Base-by-base conservation (phyloP, 2,113 vertebrate species). In the Dromiciops gliroides region DNA sequence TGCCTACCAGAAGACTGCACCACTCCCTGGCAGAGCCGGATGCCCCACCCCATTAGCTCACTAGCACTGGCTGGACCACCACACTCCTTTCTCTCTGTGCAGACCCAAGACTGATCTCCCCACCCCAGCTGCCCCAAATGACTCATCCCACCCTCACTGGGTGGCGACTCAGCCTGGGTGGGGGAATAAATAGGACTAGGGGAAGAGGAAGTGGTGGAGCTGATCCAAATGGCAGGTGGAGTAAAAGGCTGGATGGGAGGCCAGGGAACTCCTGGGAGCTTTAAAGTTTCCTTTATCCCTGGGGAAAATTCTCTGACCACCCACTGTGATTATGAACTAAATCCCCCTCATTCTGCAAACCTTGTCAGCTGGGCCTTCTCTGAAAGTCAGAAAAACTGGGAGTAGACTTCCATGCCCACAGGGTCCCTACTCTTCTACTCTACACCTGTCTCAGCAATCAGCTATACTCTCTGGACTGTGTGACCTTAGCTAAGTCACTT, bases 151-250 rank as follows among this genome's bases (percentile, higher is more conserved):
- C 67, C 67, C 67, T 83, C 67, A 44, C 67, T 83, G 67, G 67
- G 67, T 83, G 67, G 67, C 19, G 37, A 83, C 67, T n/a, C 37
- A 19, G 37, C 67, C 67, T 83, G 67, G 67, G 67, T 83, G 67
- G 67, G 67, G 67, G 67, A 83, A 83, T 83, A 83, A 83, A 83
- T 83, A 83, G 67, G 67, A 83, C 67, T n/a, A 75, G 67, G 67
- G 60, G 37, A 83, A 83, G 4, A 83, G 67, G 67, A 83, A 83
- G 67, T 83, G 37, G 37, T 83, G 67, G 67, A 83, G 67, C n/a
- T 83, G n/a, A 44, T 83, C 67, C 67, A 83, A 83, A 44, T 83
- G 67, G 16, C 67, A 83, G 67, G 67, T 83, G 67, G 67, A 83
- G 37, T 83, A 83, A n/a, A 83, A 83, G 67, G 67, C 67, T 83